Conservation (phyloP, 1,140 invertebrate species). For the Lerema accius region DNA sequence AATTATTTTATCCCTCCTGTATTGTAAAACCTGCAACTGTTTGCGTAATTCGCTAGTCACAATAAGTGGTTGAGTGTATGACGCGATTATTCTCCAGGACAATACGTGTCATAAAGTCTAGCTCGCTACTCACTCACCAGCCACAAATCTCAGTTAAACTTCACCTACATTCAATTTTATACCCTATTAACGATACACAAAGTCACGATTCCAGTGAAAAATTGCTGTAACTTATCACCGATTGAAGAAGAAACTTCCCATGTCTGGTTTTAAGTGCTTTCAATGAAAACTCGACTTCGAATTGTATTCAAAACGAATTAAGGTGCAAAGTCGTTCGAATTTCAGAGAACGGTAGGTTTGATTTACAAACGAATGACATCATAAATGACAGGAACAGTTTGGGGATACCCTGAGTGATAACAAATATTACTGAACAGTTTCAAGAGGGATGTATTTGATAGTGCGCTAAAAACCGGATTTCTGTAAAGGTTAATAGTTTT, state of each 20-base stretch:
- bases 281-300: conserved; percentile 7
- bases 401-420: conserved; percentile 11
- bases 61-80: conserved; percentile 36
- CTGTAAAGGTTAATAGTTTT: too few species aligned
- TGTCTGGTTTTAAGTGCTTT: conserved; percentile 30
- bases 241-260: conserved; percentile 15
- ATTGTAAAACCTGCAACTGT: conserved; percentile 26
- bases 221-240: conserved; percentile 12
- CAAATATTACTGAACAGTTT: neutral
- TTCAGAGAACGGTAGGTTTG: conserved; percentile 2
- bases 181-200: neutral
- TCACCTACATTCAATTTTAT: neutral
- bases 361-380: conserved; percentile 28
- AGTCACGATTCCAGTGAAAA: conserved; percentile 7
- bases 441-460: too few species aligned
- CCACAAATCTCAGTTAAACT: conserved; percentile 11
- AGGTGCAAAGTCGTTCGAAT: conserved; percentile 7
- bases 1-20: neutral
- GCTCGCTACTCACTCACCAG: conserved; percentile 6
- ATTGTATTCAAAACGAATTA: conserved; percentile 2
- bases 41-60: conserved; percentile 21
- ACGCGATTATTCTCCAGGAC: conserved; percentile 27
- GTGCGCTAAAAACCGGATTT: too few species aligned
- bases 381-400: conserved; percentile 31
- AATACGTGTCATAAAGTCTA: conserved; percentile 39